Base-by-base conservation (phyloP, 2,888 invertebrate species). In the Morpho achilles region DNA sequence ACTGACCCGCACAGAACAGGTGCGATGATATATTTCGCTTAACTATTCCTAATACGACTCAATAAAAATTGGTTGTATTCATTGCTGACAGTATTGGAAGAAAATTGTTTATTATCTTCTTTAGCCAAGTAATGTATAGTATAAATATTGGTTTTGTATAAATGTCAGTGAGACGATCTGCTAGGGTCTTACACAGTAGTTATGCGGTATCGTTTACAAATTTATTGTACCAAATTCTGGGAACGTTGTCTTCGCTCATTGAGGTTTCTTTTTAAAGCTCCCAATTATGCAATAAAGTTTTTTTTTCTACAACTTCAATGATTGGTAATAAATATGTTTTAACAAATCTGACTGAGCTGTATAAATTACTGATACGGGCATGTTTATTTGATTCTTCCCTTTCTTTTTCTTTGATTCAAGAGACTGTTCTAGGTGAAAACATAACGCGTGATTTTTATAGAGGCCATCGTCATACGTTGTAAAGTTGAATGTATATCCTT, bases 131-230 rank as follows among this genome's bases (percentile, higher is more conserved):
- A 73, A 70, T 80, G 77, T 62, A 72, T 54, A 41, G 8, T 3
- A 32, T 42, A 8, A 43, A 8, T 22, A 2, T 32, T 32, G 23
- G 39, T 54, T 45, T 47, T 43, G 47, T 50, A 40, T 39, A 32
- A 39, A 16, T 7, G 32, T 41, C 10, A 41, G 45, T 48, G 41
- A 55, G 55, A 57, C 61, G 52, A 47, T n/a, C 42, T 41, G 67
- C 75, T 76, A 77, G 80, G 73, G 69, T 70, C 73, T 71, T 66
- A 73, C 72, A 86, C 89, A 89, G 89, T 83, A 89, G 89, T 89
- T 84, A 80, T 83, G 84, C 82, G 85, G 85, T 81, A 82, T 79
- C 81, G 78, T 82, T 87, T 87, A 89, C 87, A 87, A 79, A 82
- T 88, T 89, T 87, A 88, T 81, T 81, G 77, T 73, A 70, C 69